Percentiles rank a stretch among this genome's conserved stretches.
These are phyloP conservation scores for Litocranius walleri DNA, from an alignment of 2,113 vertebrate species.

Conservation along the genomic window DNA sequence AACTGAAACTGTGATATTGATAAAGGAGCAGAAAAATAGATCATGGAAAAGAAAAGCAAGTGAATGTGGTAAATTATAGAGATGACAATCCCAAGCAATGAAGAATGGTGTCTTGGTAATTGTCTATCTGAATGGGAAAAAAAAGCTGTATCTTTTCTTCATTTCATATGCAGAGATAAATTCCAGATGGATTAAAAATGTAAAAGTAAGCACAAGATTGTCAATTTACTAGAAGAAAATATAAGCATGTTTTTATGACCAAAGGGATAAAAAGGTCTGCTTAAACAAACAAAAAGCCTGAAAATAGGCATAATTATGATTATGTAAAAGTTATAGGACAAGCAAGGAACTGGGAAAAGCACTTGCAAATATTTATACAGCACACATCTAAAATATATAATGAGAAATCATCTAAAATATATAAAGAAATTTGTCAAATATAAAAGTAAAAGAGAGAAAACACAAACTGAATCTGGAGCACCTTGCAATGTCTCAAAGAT, in stretches of 20 bases:
- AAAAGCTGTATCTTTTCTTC: background rate
- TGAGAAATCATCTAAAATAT: background rate
- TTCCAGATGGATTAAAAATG: background rate
- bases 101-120: background rate
- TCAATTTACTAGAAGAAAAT: conserved; percentile 21
- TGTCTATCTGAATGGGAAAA: background rate
- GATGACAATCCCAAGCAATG: background rate
- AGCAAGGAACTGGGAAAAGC: background rate
- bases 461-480: background rate
- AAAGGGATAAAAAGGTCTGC: background rate
- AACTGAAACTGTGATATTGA: background rate
- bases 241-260: background rate
- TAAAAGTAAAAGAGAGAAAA: background rate
- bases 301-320: background rate
- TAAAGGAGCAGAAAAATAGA: background rate
- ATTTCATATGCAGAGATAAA: background rate
- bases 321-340: background rate
- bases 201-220: background rate
- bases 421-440: background rate
- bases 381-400: background rate
- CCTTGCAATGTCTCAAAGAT: background rate
- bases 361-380: background rate
- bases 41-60: background rate
- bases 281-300: background rate
- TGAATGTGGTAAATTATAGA: background rate